Conservation (phyloP, 2,113 vertebrate species). For the Shinisaurus crocodilurus region DNA sequence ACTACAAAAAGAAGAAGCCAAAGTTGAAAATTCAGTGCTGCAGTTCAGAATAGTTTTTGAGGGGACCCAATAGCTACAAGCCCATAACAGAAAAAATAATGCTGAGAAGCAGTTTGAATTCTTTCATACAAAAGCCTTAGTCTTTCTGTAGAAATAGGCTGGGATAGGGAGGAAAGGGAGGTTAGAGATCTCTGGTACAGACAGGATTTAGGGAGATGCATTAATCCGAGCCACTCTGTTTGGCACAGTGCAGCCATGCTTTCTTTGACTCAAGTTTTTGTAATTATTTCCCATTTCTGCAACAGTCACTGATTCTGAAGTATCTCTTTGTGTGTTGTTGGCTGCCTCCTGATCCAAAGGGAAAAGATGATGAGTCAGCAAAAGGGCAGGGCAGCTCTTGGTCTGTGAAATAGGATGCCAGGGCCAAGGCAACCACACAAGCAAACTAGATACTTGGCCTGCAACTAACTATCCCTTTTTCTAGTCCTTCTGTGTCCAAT, state of each 20-base stretch:
- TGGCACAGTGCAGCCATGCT: fast-evolving
- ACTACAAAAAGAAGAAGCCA: background rate
- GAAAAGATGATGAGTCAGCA: slow-evolving; percentile 44
- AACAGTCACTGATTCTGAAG: background rate
- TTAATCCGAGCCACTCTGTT: background rate
- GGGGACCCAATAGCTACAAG: background rate
- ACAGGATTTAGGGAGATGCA: background rate
- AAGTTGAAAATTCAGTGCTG: background rate
- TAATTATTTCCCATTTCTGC: background rate
- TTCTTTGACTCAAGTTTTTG: background rate
- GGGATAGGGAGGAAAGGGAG: background rate
- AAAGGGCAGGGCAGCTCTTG: slow-evolving; percentile 16
- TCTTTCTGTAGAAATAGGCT: background rate
- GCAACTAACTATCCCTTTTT: fast-evolving
- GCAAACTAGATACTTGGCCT: background rate
- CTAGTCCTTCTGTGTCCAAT: background rate
- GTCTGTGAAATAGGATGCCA: background rate
- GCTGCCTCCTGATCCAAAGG: background rate
- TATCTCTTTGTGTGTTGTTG: background rate
- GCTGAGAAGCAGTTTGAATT: background rate
- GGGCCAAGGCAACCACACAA: background rate
- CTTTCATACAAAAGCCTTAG: background rate
- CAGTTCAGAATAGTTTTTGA: background rate
- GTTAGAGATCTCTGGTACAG: background rate
- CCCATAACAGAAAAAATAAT: background rate